A percentile compares a stretch with the other conserved stretches of the same genome.
phyloP scores from a whole-genome alignment of 2,113 vertebrate genomes.

The Lucifuga dentata region DNA sequence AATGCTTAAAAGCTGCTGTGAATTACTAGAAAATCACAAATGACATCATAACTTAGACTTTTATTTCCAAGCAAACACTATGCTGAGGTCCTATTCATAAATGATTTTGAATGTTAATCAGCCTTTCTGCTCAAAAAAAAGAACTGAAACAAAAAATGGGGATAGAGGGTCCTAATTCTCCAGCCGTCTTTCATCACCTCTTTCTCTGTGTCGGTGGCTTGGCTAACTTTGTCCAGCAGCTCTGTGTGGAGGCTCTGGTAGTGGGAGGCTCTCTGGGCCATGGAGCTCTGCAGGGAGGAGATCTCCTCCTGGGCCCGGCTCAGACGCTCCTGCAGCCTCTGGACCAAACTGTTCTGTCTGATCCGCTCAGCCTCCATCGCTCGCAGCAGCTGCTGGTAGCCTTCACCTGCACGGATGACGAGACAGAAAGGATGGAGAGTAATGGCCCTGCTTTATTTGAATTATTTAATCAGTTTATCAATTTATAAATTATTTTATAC shows the following conservation, averaged over 20 bases:
- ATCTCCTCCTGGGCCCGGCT: constrained; percentile 87
- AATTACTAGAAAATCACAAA: too few relatives aligned
- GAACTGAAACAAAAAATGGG: background rate
- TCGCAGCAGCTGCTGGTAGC: constrained; percentile 83
- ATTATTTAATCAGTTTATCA: too few relatives aligned
- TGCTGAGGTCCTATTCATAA: too few relatives aligned
- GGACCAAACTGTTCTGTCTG: constrained; percentile 80
- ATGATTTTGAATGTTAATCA: too few relatives aligned
- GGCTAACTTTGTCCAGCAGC: constrained; percentile 88
- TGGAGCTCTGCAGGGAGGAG: constrained; percentile 87
- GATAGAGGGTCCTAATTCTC: background rate
- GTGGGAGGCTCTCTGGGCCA: constrained; percentile 90
- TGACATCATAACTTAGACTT: too few relatives aligned
- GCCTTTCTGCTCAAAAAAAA: background rate
- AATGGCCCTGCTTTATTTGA: too few relatives aligned
- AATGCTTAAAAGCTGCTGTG: too few relatives aligned
- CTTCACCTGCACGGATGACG: constrained; percentile 67
- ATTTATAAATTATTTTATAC: too few relatives aligned
- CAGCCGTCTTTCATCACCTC: constrained; percentile 85
- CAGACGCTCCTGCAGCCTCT: constrained; percentile 85
- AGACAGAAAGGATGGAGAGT: background rate
- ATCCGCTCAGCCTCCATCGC: constrained; percentile 84
- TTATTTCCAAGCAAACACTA: too few relatives aligned
- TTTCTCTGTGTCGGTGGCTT: constrained; percentile 84
- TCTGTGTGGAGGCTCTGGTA: constrained; percentile 92